phyloP scores from a whole-genome alignment of 2,888 invertebrate species.

The Drosophila melanosoma region DNA sequence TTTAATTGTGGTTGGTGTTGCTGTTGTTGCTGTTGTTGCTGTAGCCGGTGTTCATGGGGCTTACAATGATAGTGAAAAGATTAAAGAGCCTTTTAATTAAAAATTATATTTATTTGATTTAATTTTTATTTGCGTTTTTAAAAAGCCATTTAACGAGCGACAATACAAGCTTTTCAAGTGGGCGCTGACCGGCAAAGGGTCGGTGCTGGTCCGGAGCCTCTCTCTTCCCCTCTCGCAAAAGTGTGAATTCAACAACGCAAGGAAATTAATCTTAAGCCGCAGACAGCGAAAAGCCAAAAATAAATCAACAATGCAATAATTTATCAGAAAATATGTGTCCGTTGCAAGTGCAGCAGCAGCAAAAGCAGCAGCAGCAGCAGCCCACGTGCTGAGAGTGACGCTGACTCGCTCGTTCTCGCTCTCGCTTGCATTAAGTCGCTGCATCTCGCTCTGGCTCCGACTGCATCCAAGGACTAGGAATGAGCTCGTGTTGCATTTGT shows the following conservation, averaged over 20 bases:
- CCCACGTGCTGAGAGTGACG: constrained; percentile 20
- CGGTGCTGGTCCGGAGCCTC: too few species aligned
- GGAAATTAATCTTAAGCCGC: constrained; percentile 83
- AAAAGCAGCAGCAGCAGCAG: constrained; percentile 11
- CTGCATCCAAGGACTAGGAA: background rate
- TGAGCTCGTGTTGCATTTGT: background rate
- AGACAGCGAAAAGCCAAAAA: constrained; percentile 82
- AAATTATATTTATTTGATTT: constrained; percentile 79
- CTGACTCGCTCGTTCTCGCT: constrained; percentile 16
- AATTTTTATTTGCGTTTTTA: constrained; percentile 77
- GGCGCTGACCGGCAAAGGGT: constrained; percentile 4
- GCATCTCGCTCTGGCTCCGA: constrained; percentile 2
- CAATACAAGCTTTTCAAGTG: constrained; percentile 22
- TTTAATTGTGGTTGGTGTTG: constrained; percentile 13
- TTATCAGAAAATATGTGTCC: constrained; percentile 81
- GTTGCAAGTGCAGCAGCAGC: constrained; percentile 61
- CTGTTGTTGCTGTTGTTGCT: constrained; percentile 14
- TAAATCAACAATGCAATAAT: constrained; percentile 81
- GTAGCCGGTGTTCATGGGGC: constrained; percentile 33
- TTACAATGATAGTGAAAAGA: constrained; percentile 74
- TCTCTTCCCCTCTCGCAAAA: constrained; percentile 38
- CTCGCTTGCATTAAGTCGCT: constrained; percentile 3
- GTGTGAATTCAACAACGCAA: constrained; percentile 77
- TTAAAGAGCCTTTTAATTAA: constrained; percentile 78
- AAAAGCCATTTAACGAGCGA: constrained; percentile 72